Base-by-base conservation (phyloP, 1,140 invertebrate genomes). In the Bombus waltoni region DNA sequence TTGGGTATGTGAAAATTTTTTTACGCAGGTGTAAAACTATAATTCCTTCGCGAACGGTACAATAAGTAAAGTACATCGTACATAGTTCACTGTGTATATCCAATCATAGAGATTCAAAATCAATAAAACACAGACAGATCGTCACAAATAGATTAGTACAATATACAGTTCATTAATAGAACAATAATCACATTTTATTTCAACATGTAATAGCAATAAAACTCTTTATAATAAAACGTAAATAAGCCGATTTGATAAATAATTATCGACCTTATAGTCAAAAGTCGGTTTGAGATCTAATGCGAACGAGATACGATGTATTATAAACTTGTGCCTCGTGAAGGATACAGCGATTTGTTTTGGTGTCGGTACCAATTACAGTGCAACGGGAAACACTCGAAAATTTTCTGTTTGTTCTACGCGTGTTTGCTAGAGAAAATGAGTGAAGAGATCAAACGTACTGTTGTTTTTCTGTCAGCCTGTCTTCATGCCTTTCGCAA, bases 251-350 rank as follows among this genome's bases (percentile, higher is more conserved):
- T 42, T 38, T 22, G 9, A 70, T 59, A 32, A 42, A 32, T 28
- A 32, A 22, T n/a, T n/a, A 2, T 2, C 38, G 22, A 35, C 0
- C 13, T 22, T 66, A 40, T 15, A 4, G 18, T 65, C 8, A 28
- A 78, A 22, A 38, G 3, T 57, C 28, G 18, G 22, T 73, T 40
- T 35, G 44, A 62, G 40, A 40, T 81, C 15, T 4, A 40, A 44
- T 47, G 68, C 59, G 79, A 83, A 87, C 53, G 42, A 83, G 72
- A 65, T 84, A 85, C 86, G 85, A 74, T 87, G 82, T 85, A 79
- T 72, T 28, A 57, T 76, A 79, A 71, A 53, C 53, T 65, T 47
- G 85, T 40, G 57, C 35, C 71, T 40, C 32, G 22, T n/a, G 25
- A 42, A 35, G 13, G 18, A 57, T 35, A 40, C 6, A n/a, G 5